Conservation (phyloP, 2,797 vertebrate genomes). For the Neomorphus geoffroyi region DNA sequence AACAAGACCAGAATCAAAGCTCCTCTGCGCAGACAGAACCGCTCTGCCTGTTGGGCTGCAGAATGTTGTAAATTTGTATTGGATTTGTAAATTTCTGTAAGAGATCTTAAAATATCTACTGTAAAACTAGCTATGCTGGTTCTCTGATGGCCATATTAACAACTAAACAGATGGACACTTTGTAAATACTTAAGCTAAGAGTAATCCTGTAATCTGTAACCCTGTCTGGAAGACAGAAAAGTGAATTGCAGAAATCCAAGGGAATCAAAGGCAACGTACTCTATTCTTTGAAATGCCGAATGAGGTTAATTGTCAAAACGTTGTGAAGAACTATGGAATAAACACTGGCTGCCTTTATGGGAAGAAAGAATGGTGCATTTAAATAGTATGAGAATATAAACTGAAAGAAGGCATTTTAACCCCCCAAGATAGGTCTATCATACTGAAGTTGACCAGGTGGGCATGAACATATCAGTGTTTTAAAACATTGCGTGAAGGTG, state of each 20-base stretch:
- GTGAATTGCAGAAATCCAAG: neutral
- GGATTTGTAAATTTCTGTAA: neutral
- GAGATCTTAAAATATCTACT: neutral
- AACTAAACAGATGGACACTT: neutral
- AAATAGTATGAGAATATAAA: neutral
- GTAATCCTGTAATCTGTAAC: neutral
- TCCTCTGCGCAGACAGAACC: neutral
- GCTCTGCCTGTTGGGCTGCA: neutral
- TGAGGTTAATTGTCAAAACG: neutral
- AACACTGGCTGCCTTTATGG: neutral
- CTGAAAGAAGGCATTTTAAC: neutral
- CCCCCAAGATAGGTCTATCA: fast-evolving
- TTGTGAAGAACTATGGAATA: neutral
- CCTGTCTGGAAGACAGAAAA: neutral
- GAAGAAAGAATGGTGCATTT: neutral
- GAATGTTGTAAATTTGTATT: neutral
- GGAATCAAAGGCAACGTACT: neutral
- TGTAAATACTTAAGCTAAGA: neutral
- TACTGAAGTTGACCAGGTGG: neutral
- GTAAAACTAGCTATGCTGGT: neutral
- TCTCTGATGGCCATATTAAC: neutral
- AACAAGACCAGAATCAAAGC: neutral
- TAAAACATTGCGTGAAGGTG: neutral
- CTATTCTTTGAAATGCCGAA: neutral
- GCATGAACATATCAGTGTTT: neutral